Percentiles rank a stretch among this genome's conserved stretches.
Evolutionary conservation across 2,888 invertebrate genomes (phyloP).

Genomic region (Hoplodrina ambigua): DNA sequence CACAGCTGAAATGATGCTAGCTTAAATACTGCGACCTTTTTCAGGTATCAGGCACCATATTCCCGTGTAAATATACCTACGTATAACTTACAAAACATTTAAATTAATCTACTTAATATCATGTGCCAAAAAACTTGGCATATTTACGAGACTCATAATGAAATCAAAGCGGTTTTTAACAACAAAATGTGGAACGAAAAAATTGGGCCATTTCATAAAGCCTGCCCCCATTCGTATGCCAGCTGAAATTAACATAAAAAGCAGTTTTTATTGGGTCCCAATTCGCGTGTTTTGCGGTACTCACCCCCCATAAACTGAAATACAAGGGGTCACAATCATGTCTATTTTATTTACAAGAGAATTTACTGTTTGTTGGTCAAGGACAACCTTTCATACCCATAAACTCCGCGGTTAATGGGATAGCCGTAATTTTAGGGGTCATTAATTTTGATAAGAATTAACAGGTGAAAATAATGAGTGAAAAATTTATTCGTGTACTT

Average conservation of each 20-base stretch:
- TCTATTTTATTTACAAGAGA: conserved; percentile 20
- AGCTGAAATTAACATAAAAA: conserved; percentile 6
- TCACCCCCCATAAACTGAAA: conserved; percentile 8
- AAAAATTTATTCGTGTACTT: conserved; percentile 13
- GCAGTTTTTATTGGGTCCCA: conserved; percentile 13
- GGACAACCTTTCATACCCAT: not conserved
- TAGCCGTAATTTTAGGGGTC: conserved; percentile 16
- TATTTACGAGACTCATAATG: not conserved
- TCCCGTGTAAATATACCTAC: not conserved
- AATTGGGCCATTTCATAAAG: not conserved
- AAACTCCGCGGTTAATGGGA: conserved; percentile 9
- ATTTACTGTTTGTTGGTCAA: conserved; percentile 9
- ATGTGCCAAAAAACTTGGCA: not conserved
- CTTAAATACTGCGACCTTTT: too few species aligned
- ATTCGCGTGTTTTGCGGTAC: conserved; percentile 22
- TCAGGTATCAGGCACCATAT: too few species aligned
- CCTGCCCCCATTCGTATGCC: not conserved
- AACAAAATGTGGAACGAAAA: not conserved
- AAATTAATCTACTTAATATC: not conserved
- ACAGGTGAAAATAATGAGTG: conserved; percentile 2
- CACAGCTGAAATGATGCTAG: too few species aligned
- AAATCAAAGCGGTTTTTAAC: not conserved
- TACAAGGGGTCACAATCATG: not conserved
- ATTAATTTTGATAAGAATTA: conserved; percentile 39
- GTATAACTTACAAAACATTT: not conserved